Evolutionary conservation across 2,797 vertebrate species (phyloP), one percentile per base, ranked within the genome.

Genomic region (Diplodus sargus): DNA sequence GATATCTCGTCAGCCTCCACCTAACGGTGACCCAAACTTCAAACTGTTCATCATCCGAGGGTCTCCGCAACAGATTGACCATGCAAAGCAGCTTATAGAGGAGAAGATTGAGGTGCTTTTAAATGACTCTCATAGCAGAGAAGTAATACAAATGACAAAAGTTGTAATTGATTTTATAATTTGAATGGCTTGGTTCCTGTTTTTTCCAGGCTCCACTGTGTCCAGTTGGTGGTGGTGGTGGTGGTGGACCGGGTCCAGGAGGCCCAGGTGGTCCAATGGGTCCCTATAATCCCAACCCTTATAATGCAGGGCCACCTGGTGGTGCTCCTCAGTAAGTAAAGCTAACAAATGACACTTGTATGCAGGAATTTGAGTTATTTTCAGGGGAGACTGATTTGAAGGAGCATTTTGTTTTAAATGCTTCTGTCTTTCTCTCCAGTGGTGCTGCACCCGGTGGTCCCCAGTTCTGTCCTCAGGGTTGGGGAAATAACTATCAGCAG

Each of bases 61-160:
- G 17, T 95, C 96, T 0, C 97, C 98, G 0, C 96, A 98, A 80
- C 97, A 99, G 93, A 99, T 99, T 0, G 97, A 99, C 92, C 97
- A 99, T 0, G 98, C 98, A 82, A 98, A 98, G 90, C 97, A 98
- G 91, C 97, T 99, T 60, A 99, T 99, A 9, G 98, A 99, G 83
- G 97, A 99, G 77, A 99, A 99, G 87, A 99, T 99, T 4, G 98
- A 99, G 97, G 98, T 98, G 79, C 0, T 9, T 51, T 72, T 2
- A 28, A 39, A 3, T n/a, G 20, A 15, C 20, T 39, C 4, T 1
- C 1, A 0, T 14, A 60, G n/a, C 9, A 53, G 16, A 39, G 5
- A 49, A 18, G 10, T 2, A 7, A 43, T 14, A 12, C 45, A 1
- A 30, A 2, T 2, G 16, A 66, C 0, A 68, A 42, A 25, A 16